phyloP scores from a whole-genome alignment of 2,797 vertebrate genomes.

The Parambassis ranga region DNA sequence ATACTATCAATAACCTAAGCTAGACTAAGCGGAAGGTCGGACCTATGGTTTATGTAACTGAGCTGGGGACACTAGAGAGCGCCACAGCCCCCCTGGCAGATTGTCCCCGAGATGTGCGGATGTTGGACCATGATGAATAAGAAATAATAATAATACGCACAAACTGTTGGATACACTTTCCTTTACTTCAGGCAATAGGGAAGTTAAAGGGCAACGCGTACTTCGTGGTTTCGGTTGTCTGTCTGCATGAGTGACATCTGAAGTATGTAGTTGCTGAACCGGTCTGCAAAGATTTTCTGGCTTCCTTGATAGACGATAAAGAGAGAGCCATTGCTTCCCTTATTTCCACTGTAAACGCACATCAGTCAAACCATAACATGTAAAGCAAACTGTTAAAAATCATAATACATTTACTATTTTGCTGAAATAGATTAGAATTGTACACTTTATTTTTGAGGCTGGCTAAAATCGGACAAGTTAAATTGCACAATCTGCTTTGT shows the following conservation, averaged over 20 bases:
- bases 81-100: slow-evolving; percentile 70
- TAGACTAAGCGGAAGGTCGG: slow-evolving; percentile 47
- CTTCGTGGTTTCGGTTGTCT: slow-evolving; percentile 41
- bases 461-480: too few species aligned
- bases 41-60: slow-evolving; percentile 64
- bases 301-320: slow-evolving; percentile 41
- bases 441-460: too few species aligned
- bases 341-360: too few species aligned
- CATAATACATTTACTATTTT: too few species aligned
- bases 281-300: slow-evolving; percentile 57
- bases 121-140: neutral
- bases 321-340: too few species aligned
- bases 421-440: too few species aligned
- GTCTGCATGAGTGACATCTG: slow-evolving; percentile 26
- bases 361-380: too few species aligned
- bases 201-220: neutral
- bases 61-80: slow-evolving; percentile 79
- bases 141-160: neutral
- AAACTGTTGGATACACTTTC: neutral
- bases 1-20: slow-evolving; percentile 47
- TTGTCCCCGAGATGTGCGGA: slow-evolving; percentile 30
- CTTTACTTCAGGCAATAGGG: neutral
- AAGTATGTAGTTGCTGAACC: slow-evolving; percentile 65
- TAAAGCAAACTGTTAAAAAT: too few species aligned
- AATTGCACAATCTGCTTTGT: too few species aligned